These are phyloP conservation scores for Struthidea cinerea DNA, from an alignment of 2,113 vertebrate genomes.

Conservation along the genomic window DNA sequence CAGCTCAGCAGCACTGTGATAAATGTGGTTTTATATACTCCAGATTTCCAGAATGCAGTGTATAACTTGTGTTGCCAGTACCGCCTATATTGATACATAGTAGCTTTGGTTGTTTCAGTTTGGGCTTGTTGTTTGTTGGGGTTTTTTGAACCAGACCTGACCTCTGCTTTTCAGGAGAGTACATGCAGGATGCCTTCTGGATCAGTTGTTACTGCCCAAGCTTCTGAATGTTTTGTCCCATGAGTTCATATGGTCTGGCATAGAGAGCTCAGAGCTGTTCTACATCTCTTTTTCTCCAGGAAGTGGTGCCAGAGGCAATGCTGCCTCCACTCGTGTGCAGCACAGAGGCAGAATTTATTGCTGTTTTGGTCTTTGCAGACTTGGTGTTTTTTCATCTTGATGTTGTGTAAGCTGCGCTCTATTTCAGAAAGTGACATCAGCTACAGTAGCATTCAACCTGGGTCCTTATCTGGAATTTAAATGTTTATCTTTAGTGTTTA, in stretches of 20 bases:
- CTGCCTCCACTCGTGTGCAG: not conserved
- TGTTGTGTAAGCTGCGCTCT: not conserved
- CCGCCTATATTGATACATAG: not conserved
- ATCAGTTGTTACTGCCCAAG: not conserved
- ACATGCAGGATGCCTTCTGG: not conserved
- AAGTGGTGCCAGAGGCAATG: not conserved
- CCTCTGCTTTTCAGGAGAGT: not conserved
- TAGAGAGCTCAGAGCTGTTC: not conserved
- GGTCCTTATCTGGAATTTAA: not conserved
- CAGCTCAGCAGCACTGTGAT: not conserved
- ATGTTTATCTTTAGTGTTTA: not conserved
- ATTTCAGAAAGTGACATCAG: not conserved
- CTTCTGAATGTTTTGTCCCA: not conserved
- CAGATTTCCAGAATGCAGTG: not conserved
- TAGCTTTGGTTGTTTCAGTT: not conserved
- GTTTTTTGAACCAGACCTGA: not conserved
- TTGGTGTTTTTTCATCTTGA: not conserved
- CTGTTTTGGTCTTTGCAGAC: not conserved
- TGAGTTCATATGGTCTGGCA: not conserved
- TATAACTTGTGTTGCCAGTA: not conserved
- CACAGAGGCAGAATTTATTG: not conserved
- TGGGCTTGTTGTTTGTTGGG: not conserved
- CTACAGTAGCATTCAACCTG: not conserved
- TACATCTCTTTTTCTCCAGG: not conserved
- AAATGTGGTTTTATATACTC: not conserved